A percentile compares a stretch with the other conserved stretches of the same genome.
Conservation (phyloP, 2,797 vertebrate genomes). For the Acanthurus tractus region DNA sequence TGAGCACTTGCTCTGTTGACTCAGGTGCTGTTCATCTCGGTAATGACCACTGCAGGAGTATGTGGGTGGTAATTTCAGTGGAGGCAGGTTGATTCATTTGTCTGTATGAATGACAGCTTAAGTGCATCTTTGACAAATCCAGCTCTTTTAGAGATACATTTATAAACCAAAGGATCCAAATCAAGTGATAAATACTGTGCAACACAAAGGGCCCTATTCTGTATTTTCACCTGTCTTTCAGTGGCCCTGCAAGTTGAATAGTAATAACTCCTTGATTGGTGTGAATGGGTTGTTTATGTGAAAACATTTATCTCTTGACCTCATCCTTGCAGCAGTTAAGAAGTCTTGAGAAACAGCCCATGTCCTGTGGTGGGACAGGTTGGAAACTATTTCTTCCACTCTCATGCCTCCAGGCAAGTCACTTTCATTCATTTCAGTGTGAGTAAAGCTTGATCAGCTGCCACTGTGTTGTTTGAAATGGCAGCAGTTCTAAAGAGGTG, state of each 20-base stretch:
- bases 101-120: conserved; percentile 58
- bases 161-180: conserved; percentile 33
- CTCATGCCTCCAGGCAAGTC: conserved; percentile 32
- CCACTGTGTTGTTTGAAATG: conserved; percentile 41
- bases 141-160: conserved; percentile 18
- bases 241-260: conserved; percentile 23
- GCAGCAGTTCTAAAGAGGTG: conserved; percentile 36
- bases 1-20: conserved; percentile 73
- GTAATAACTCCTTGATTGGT: conserved; percentile 39
- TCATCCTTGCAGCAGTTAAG: conserved; percentile 19
- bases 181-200: conserved; percentile 28
- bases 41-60: conserved; percentile 68
- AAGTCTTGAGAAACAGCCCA: conserved; percentile 37
- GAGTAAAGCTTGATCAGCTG: conserved; percentile 49
- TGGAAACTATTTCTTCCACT: conserved; percentile 44
- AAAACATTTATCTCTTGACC: conserved; percentile 27
- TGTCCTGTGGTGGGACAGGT: conserved; percentile 25
- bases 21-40: conserved; percentile 77
- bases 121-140: conserved; percentile 48
- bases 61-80: conserved; percentile 71
- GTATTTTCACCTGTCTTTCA: conserved; percentile 12
- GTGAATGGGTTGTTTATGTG: conserved; percentile 34
- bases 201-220: conserved; percentile 22
- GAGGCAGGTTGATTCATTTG: conserved; percentile 54
- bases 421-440: conserved; percentile 42